These are phyloP conservation scores for Caenorhabditis sp. DNA, from an alignment of 2,888 invertebrate species.

Conservation along the genomic window DNA sequence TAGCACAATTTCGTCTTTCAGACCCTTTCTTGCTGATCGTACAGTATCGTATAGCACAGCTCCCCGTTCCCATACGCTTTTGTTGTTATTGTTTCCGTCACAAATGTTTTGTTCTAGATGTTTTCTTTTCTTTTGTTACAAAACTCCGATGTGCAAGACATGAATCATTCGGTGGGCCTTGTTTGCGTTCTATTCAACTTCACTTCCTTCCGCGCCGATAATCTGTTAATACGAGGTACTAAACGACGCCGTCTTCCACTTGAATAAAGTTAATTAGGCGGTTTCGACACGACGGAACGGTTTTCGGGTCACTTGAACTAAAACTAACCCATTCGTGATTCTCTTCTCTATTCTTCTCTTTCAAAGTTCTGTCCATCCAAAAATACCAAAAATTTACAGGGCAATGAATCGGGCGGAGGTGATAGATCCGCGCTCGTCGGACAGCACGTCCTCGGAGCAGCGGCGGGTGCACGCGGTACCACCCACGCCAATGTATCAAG, in stretches of 20 bases:
- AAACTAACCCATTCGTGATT: background rate
- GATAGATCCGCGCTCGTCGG: slow-evolving; percentile 45
- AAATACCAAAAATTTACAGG: slow-evolving; percentile 30
- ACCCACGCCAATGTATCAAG: slow-evolving; percentile 59
- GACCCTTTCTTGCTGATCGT: too few relatives aligned
- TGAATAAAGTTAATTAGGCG: slow-evolving; percentile 12
- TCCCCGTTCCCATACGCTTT: background rate
- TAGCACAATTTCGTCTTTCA: too few relatives aligned
- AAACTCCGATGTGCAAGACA: too few relatives aligned
- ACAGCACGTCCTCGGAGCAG: slow-evolving; percentile 51
- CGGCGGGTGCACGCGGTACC: slow-evolving; percentile 61
- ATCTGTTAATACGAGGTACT: slow-evolving; percentile 27
- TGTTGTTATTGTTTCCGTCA: background rate
- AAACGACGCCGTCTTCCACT: slow-evolving; percentile 19
- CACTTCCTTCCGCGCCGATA: background rate
- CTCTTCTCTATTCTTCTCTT: background rate
- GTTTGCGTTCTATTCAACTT: too few relatives aligned
- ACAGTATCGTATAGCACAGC: too few relatives aligned
- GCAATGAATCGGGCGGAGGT: slow-evolving; percentile 48
- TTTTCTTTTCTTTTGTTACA: background rate
- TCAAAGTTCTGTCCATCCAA: background rate
- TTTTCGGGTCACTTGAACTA: slow-evolving; percentile 15
- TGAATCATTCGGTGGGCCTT: too few relatives aligned
- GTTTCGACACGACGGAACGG: too few relatives aligned
- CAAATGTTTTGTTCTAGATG: too few relatives aligned